Evolutionary conservation across 2,797 vertebrate genomes (phyloP).

Genomic region (Rhincodon typus): DNA sequence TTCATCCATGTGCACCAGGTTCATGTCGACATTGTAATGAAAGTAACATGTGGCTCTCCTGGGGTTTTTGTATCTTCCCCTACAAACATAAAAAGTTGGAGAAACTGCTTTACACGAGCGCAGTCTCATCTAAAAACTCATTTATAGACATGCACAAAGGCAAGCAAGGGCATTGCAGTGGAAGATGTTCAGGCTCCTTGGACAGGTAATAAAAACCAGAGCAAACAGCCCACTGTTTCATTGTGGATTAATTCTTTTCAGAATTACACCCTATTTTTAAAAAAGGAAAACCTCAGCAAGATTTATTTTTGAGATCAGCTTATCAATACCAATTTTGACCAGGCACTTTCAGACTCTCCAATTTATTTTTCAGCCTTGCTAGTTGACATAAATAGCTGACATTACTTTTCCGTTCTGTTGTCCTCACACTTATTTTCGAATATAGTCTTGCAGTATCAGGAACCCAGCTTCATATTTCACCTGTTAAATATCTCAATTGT

Average conservation of each 20-base stretch:
- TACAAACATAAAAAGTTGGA: not conserved
- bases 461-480: not conserved
- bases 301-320: conserved; percentile 12
- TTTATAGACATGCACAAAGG: conserved; percentile 7
- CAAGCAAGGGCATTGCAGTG: conserved; percentile 1
- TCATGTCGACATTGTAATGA: not conserved
- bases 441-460: not conserved
- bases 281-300: not conserved
- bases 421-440: not conserved
- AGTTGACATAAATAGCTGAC: not conserved
- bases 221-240: not conserved
- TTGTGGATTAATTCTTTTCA: not conserved
- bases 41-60: not conserved
- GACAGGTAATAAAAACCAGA: not conserved
- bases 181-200: not conserved
- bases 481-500: not conserved
- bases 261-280: not conserved
- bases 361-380: not conserved
- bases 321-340: not conserved
- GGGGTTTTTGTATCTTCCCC: not conserved
- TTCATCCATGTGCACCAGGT: not conserved
- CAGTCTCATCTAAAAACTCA: not conserved
- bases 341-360: not conserved
- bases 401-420: not conserved
- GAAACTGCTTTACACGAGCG: not conserved